phyloP scores from a whole-genome alignment of 2,797 vertebrate species.

The Danio albolineatus region DNA sequence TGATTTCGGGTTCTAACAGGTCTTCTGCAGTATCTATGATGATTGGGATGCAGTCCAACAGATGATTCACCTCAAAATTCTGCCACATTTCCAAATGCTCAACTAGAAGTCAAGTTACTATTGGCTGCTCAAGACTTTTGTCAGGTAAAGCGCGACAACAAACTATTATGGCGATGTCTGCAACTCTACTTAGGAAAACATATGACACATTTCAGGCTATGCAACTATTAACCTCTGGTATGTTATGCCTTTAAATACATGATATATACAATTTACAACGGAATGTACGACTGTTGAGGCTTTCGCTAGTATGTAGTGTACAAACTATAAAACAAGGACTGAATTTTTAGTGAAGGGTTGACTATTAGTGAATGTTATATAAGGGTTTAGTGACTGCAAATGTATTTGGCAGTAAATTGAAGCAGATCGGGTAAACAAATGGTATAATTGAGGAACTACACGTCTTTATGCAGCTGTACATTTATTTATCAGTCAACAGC shows the following conservation, averaged over 20 bases:
- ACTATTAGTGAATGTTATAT: constrained; percentile 12
- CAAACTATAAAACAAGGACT: constrained; percentile 26
- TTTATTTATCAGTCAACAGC: neutral
- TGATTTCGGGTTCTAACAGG: too few relatives aligned
- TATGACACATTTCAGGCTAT: constrained; percentile 60
- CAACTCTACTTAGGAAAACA: constrained; percentile 46
- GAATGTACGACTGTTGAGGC: constrained; percentile 63
- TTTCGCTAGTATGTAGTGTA: constrained; percentile 44
- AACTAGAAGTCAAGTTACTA: too few relatives aligned
- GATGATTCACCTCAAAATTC: too few relatives aligned
- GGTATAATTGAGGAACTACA: neutral
- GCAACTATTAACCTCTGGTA: constrained; percentile 62
- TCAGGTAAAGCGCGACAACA: constrained; percentile 10
- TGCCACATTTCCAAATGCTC: too few relatives aligned
- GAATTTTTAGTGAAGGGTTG: constrained; percentile 21
- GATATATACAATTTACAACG: constrained; percentile 51
- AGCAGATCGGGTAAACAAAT: neutral
- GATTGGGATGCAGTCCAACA: too few relatives aligned
- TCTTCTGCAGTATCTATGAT: too few relatives aligned
- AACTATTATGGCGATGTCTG: constrained; percentile 45
- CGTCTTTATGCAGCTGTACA: constrained; percentile 18
- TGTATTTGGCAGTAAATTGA: neutral
- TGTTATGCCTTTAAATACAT: constrained; percentile 53
- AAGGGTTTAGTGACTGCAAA: constrained; percentile 2
- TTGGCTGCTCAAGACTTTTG: too few relatives aligned